Conservation (phyloP, 2,888 invertebrate genomes). For the Aplocera efformata region DNA sequence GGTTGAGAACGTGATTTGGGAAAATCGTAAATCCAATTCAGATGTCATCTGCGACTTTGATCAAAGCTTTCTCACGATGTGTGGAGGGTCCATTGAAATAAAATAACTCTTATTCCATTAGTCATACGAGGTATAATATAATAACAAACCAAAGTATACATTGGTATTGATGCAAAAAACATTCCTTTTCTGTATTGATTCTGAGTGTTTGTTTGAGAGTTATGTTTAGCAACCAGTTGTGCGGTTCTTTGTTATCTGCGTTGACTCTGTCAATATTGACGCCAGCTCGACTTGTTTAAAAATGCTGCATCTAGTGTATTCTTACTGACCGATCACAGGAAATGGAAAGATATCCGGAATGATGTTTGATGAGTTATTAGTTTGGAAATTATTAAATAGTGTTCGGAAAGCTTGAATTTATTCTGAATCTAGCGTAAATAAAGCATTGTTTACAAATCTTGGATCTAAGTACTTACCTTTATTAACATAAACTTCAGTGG, state of each 20-base stretch:
- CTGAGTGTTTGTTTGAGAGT: slow-evolving; percentile 60
- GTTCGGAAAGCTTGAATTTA: too few species aligned
- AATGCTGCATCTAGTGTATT: slow-evolving; percentile 32
- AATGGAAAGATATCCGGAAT: slow-evolving; percentile 9
- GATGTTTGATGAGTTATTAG: too few species aligned
- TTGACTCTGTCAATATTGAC: slow-evolving; percentile 66
- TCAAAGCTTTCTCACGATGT: slow-evolving; percentile 68
- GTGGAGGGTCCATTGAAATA: slow-evolving; percentile 15
- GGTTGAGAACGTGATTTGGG: slow-evolving; percentile 71
- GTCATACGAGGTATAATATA: slow-evolving; percentile 36
- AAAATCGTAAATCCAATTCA: slow-evolving; percentile 73
- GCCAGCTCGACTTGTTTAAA: slow-evolving; percentile 45
- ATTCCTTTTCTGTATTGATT: slow-evolving; percentile 42
- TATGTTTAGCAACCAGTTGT: slow-evolving; percentile 67
- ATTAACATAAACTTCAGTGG: too few species aligned
- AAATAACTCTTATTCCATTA: slow-evolving; percentile 28
- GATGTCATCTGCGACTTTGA: slow-evolving; percentile 57
- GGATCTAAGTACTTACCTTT: too few species aligned
- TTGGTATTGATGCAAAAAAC: slow-evolving; percentile 32
- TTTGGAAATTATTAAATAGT: too few species aligned
- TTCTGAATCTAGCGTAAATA: too few species aligned
- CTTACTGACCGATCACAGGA: slow-evolving; percentile 23
- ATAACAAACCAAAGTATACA: slow-evolving; percentile 32
- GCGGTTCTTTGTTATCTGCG: slow-evolving; percentile 70
- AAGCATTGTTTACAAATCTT: too few species aligned